These are phyloP conservation scores for Boleophthalmus pectinirostris DNA, from an alignment of 2,113 vertebrate genomes.

Conservation along the genomic window DNA sequence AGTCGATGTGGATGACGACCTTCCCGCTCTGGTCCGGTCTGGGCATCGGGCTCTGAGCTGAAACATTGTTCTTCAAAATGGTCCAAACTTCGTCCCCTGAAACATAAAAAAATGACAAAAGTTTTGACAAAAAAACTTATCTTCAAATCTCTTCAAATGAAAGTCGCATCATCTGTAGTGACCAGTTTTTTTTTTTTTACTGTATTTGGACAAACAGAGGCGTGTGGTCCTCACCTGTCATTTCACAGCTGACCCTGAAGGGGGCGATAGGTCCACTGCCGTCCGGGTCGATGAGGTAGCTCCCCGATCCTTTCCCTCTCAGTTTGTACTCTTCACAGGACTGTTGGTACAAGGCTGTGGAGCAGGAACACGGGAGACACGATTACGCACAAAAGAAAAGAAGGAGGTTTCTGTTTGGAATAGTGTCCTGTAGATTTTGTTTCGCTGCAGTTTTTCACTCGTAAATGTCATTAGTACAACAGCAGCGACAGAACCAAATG, in stretches of 20 bases:
- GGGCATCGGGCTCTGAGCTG: slow-evolving; percentile 80
- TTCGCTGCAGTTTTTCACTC: too few species aligned
- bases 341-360: slow-evolving; percentile 88
- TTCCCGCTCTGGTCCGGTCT: slow-evolving; percentile 73
- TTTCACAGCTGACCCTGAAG: slow-evolving; percentile 92
- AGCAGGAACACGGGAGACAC: neutral
- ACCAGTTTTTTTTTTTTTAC: neutral
- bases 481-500: too few species aligned
- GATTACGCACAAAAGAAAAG: neutral
- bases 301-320: slow-evolving; percentile 86
- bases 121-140: too few species aligned
- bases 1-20: slow-evolving; percentile 83
- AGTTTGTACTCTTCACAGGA: slow-evolving; percentile 97
- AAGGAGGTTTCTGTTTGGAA: too few species aligned
- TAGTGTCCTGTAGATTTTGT: too few species aligned
- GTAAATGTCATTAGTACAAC: too few species aligned
- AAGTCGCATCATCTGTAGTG: neutral
- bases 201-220: neutral
- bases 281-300: slow-evolving; percentile 95
- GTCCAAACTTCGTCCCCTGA: slow-evolving; percentile 94
- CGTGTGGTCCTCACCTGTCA: slow-evolving; percentile 84
- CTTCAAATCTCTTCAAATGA: too few species aligned
- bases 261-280: slow-evolving; percentile 88
- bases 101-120: neutral
- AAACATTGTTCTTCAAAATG: slow-evolving; percentile 85